Evolutionary conservation across 2,797 vertebrate genomes (phyloP).

Genomic region (Yasuhikotakia modesta): DNA sequence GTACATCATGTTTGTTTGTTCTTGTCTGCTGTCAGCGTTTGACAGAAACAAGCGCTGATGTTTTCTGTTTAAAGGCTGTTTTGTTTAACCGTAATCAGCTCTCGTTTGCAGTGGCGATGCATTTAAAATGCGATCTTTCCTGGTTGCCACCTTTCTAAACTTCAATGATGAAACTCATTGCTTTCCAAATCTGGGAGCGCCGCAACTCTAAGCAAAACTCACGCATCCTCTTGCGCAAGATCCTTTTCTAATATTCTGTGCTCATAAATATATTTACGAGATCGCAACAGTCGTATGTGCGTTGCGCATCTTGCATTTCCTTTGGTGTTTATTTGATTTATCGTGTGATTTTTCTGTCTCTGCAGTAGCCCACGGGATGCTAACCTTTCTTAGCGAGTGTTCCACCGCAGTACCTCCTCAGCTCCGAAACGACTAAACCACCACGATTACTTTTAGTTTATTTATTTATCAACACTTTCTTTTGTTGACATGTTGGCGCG

Average conservation of each 20-base stretch:
- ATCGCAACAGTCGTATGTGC: conserved; percentile 5
- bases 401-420: not conserved
- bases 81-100: not conserved
- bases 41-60: not conserved
- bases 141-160: conserved; percentile 45
- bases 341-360: conserved; percentile 15
- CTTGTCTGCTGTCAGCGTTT: conserved; percentile 1
- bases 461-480: conserved; percentile 58
- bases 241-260: conserved; percentile 31
- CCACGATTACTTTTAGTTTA: conserved; percentile 63
- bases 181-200: conserved; percentile 26
- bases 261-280: conserved; percentile 43
- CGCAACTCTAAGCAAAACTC: conserved; percentile 35
- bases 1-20: not conserved
- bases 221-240: conserved; percentile 19
- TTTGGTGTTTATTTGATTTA: conserved; percentile 24
- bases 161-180: conserved; percentile 49
- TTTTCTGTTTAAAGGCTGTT: not conserved
- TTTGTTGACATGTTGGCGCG: conserved; percentile 61
- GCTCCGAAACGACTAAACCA: not conserved
- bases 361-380: not conserved
- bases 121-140: conserved; percentile 28
- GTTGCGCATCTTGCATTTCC: not conserved
- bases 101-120: conserved; percentile 3
- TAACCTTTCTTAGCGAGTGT: conserved; percentile 28